phyloP scores from a whole-genome alignment of 2,888 invertebrate genomes.

The Dicyrtoma fusca region DNA sequence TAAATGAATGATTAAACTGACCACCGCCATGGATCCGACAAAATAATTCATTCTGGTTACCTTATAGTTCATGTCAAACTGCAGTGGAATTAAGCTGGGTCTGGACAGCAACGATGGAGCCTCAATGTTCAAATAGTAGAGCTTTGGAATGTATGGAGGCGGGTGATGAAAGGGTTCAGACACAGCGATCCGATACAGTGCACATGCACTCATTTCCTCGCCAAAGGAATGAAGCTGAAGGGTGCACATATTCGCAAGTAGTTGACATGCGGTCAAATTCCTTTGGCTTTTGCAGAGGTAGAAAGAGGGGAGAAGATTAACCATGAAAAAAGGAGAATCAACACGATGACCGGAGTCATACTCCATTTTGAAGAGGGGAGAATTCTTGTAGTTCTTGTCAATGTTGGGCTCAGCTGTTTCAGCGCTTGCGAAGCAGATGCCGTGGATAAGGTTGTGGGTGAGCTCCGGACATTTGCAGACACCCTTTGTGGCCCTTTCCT shows the following conservation, averaged over 20 bases:
- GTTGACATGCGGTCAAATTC: constrained; percentile 67
- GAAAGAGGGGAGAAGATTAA: constrained; percentile 60
- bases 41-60: no score
- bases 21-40: no score
- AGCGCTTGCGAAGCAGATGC: constrained; percentile 59
- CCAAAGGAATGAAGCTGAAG: constrained; percentile 65
- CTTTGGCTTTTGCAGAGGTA: constrained; percentile 60
- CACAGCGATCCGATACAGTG: constrained; percentile 40
- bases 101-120: constrained; percentile 61
- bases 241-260: constrained; percentile 70
- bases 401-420: constrained; percentile 28
- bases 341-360: constrained; percentile 58
- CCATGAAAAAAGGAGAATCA: constrained; percentile 61
- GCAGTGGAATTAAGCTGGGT: constrained; percentile 60
- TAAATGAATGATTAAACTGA: no score
- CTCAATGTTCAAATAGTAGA: constrained; percentile 63
- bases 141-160: constrained; percentile 57
- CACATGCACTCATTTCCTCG: constrained; percentile 53
- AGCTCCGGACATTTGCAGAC: constrained; percentile 60
- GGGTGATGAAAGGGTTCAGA: constrained; percentile 49
- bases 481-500: constrained; percentile 46
- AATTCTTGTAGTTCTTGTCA: constrained; percentile 40
- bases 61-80: constrained; percentile 46
- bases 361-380: constrained; percentile 58
- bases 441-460: constrained; percentile 58